These are phyloP conservation scores for Pteronura brasiliensis DNA, from an alignment of 2,113 vertebrate species.

Conservation along the genomic window DNA sequence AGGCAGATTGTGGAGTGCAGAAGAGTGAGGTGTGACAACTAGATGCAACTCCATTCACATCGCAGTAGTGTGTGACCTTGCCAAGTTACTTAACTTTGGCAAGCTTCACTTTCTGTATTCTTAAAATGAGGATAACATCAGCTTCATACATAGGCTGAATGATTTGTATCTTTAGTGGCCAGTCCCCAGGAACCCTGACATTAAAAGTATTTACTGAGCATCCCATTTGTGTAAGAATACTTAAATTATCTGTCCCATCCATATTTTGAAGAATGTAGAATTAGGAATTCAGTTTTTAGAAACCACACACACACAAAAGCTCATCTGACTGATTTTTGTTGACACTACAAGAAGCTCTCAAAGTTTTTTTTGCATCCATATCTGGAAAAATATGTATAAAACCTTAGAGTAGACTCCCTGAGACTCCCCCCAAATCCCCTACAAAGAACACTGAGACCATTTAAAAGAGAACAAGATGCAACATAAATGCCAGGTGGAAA, in stretches of 20 bases:
- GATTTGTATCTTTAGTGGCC: not conserved
- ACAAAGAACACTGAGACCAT: not conserved
- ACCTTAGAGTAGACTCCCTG: not conserved
- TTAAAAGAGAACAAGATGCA: not conserved
- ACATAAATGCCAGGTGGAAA: not conserved
- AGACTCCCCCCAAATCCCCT: not conserved
- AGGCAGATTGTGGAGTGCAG: not conserved
- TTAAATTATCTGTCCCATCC: not conserved
- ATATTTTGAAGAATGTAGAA: slow-evolving; percentile 5
- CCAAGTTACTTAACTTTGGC: not conserved
- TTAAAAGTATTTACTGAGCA: not conserved
- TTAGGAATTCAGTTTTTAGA: slow-evolving; percentile 11
- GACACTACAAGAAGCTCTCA: not conserved
- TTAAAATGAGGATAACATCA: not conserved
- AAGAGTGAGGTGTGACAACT: not conserved
- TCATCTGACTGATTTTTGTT: not conserved
- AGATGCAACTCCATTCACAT: not conserved
- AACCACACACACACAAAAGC: not conserved
- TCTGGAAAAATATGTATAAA: not conserved
- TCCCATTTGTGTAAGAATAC: not conserved
- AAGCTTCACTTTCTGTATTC: not conserved
- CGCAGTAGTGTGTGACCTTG: not conserved
- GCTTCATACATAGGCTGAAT: not conserved
- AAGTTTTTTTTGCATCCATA: not conserved
- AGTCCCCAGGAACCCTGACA: not conserved